A percentile compares a stretch with the other conserved stretches of the same genome.
Conservation (phyloP, 2,888 invertebrate species). For the Sminthurinus aureus region DNA sequence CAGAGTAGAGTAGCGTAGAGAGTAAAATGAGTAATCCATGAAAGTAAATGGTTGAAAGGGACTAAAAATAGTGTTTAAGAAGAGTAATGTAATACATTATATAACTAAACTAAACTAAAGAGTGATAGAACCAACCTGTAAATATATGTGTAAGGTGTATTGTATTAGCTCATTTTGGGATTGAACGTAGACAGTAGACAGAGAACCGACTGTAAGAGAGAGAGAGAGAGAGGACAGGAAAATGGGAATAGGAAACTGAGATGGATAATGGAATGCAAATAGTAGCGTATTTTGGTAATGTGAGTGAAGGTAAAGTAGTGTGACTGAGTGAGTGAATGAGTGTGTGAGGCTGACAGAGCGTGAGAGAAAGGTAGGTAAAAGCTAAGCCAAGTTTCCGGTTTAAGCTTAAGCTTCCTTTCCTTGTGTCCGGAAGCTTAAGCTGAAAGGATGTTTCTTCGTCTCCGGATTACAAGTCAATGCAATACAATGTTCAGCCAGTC, state of each 20-base stretch:
- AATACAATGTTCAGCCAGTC: not conserved
- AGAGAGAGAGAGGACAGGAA: not conserved
- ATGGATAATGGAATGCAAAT: slow-evolving; percentile 22
- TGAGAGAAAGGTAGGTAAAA: slow-evolving; percentile 1
- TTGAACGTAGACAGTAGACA: not conserved
- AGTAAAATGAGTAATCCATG: not conserved
- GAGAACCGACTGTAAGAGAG: not conserved
- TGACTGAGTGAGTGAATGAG: not conserved
- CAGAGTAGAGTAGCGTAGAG: too few relatives aligned
- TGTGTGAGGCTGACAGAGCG: not conserved
- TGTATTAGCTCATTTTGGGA: too few relatives aligned
- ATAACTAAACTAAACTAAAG: too few relatives aligned
- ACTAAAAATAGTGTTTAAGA: not conserved
- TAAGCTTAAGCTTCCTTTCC: slow-evolving; percentile 7
- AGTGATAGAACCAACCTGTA: too few relatives aligned
- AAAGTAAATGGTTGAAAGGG: not conserved
- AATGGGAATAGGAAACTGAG: slow-evolving; percentile 9
- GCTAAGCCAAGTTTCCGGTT: slow-evolving; percentile 25
- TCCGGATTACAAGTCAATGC: slow-evolving; percentile 23
- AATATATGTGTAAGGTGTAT: too few relatives aligned
- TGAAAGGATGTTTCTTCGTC: slow-evolving; percentile 4
- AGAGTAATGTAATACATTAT: too few relatives aligned
- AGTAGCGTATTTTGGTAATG: not conserved
- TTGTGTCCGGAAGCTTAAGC: slow-evolving; percentile 24
- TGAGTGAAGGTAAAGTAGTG: slow-evolving; percentile 10